Conservation (phyloP, 2,888 invertebrate genomes). For the Sthenelais limicola region DNA sequence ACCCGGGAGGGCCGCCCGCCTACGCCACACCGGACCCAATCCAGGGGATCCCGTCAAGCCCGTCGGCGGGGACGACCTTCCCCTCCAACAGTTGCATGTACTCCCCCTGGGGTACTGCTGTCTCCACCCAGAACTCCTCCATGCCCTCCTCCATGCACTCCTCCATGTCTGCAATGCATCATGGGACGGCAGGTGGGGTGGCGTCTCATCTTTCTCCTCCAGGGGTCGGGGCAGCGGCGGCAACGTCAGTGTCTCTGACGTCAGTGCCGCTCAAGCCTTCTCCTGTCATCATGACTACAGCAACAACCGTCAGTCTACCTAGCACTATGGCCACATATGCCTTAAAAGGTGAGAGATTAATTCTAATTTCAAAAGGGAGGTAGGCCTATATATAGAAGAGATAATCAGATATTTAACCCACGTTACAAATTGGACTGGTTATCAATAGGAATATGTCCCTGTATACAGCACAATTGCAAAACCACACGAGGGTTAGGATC, state of each 20-base stretch:
- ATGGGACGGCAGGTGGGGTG: background rate
- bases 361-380: too few relatives aligned
- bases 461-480: too few relatives aligned
- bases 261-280: slow-evolving; percentile 25
- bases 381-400: too few relatives aligned
- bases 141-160: background rate
- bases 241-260: slow-evolving; percentile 9
- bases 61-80: slow-evolving; percentile 34
- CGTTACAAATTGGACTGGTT: too few relatives aligned
- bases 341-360: slow-evolving; percentile 3
- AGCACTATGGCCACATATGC: slow-evolving; percentile 31
- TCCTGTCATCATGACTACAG: slow-evolving; percentile 2
- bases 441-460: too few relatives aligned
- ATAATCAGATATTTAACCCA: too few relatives aligned
- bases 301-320: slow-evolving; percentile 28
- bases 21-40: background rate
- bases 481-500: too few relatives aligned
- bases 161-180: background rate
- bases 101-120: slow-evolving; percentile 12
- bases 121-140: background rate
- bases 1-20: slow-evolving; percentile 16
- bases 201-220: too few relatives aligned
- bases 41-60: slow-evolving; percentile 9
- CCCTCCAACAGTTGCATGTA: slow-evolving; percentile 36
- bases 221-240: background rate